These are phyloP conservation scores for Brachionus plicatilis DNA, from an alignment of 1,140 invertebrate species.

Conservation along the genomic window DNA sequence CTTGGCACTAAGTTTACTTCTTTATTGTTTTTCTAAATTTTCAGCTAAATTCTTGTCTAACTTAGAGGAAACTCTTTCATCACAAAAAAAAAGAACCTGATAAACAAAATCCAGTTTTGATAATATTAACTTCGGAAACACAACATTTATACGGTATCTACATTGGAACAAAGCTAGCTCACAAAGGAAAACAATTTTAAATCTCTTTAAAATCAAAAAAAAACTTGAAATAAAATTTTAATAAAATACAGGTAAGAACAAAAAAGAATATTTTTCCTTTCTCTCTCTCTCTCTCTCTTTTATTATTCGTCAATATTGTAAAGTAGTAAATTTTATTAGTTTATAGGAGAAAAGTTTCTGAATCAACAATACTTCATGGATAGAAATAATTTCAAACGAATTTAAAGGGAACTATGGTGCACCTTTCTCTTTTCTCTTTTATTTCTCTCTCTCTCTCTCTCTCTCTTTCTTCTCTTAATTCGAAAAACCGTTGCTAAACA, in stretches of 20 bases:
- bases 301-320: constrained; percentile 26
- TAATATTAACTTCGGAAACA: constrained; percentile 7
- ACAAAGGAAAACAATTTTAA: constrained; percentile 20
- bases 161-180: neutral
- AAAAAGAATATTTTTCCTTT: neutral
- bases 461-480: neutral
- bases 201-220: neutral
- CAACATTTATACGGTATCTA: neutral
- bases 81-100: neutral
- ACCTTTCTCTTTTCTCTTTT: neutral
- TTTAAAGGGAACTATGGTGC: constrained; percentile 4
- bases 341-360: constrained; percentile 10
- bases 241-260: constrained; percentile 31
- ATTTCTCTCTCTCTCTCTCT: neutral
- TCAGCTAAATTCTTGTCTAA: neutral
- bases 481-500: neutral
- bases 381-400: neutral
- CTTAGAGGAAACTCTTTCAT: neutral
- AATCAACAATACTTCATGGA: constrained; percentile 29
- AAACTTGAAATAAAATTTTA: constrained; percentile 37
- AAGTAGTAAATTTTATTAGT: constrained; percentile 34
- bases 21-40: neutral
- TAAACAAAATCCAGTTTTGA: neutral
- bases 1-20: constrained; percentile 15
- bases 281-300: neutral